Evolutionary conservation across 2,888 invertebrate species (phyloP).

Genomic region (Meta bourneti): DNA sequence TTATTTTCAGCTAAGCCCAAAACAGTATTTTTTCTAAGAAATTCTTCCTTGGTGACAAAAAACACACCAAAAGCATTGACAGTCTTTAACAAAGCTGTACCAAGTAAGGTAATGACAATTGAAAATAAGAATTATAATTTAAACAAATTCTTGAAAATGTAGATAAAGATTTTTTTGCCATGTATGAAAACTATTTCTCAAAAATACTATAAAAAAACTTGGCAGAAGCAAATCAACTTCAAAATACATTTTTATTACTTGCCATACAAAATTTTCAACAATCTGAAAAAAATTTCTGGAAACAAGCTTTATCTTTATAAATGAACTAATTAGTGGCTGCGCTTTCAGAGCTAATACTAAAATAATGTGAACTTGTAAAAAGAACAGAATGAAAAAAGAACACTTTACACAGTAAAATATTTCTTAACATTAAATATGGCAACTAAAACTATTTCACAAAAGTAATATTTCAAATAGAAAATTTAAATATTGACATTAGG

Average conservation of each 20-base stretch:
- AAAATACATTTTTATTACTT: not conserved
- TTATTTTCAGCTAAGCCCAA: no score
- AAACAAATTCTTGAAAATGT: no score
- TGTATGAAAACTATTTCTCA: no score
- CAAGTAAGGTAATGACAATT: no score
- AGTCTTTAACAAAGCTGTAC: no score
- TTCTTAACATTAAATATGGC: not conserved
- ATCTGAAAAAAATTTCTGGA: not conserved
- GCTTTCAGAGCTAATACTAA: not conserved
- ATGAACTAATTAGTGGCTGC: not conserved
- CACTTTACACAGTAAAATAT: not conserved
- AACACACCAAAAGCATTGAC: no score
- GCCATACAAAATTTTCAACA: not conserved
- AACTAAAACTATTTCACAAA: not conserved
- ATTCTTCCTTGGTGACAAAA: no score
- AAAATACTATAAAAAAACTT: not conserved
- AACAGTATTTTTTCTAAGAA: no score
- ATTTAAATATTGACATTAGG: not conserved
- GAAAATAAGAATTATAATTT: no score
- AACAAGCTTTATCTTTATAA: not conserved
- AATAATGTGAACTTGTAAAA: not conserved
- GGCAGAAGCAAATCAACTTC: not conserved
- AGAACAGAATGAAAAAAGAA: not conserved
- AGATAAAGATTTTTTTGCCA: no score
- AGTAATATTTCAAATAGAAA: not conserved